Conservation (phyloP, 2,888 invertebrate genomes). For the Drosophila merina region DNA sequence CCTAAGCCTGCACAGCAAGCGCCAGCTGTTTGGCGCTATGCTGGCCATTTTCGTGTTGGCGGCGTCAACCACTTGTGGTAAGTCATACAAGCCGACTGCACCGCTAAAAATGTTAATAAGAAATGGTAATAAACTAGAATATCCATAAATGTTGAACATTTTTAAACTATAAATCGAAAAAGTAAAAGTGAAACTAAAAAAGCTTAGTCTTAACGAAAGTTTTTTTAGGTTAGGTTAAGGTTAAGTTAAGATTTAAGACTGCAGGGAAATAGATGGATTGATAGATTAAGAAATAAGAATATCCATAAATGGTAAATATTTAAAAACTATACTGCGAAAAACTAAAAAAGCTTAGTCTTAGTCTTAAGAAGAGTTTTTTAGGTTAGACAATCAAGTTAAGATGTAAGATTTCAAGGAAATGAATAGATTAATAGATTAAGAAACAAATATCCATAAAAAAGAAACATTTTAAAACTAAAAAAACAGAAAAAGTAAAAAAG, state of each 20-base stretch:
- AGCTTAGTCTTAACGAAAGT: too few relatives aligned
- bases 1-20: slow-evolving; percentile 51
- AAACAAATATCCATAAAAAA: too few relatives aligned
- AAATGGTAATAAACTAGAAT: neutral
- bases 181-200: neutral
- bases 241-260: too few relatives aligned
- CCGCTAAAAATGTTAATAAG: neutral
- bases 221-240: too few relatives aligned
- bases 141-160: neutral
- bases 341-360: neutral
- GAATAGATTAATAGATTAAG: too few relatives aligned
- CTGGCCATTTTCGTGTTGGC: slow-evolving; percentile 56
- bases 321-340: neutral
- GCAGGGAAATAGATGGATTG: neutral
- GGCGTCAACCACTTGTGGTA: slow-evolving; percentile 66
- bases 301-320: too few relatives aligned
- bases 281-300: neutral
- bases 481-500: too few relatives aligned
- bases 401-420: too few relatives aligned
- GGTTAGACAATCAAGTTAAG: neutral
- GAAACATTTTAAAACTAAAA: too few relatives aligned
- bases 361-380: neutral
- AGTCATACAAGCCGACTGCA: slow-evolving; percentile 45
- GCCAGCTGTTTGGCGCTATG: slow-evolving; percentile 74
- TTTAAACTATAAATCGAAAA: neutral